A percentile compares a stretch with the other conserved stretches of the same genome.
Conservation (phyloP, 2,888 invertebrate species). For the Ephialtes manifestator region DNA sequence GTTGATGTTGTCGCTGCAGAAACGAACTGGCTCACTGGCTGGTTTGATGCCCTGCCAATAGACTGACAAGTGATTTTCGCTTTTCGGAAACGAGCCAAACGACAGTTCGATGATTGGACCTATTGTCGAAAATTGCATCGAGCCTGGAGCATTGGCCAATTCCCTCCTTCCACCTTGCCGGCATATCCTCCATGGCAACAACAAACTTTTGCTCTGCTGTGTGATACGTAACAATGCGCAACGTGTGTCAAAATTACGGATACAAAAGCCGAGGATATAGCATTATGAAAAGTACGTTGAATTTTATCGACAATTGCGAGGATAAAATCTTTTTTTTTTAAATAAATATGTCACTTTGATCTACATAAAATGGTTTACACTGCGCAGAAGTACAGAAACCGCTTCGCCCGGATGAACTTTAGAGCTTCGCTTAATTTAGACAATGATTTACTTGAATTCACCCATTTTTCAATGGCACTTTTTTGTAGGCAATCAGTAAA, state of each 20-base stretch:
- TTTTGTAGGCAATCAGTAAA: no score
- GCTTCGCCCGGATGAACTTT: no score
- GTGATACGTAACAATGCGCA: constrained; percentile 39
- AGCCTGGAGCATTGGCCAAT: constrained; percentile 3
- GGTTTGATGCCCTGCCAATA: constrained; percentile 46
- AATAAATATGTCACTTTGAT: not conserved
- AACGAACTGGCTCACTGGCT: not conserved
- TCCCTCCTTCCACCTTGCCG: not conserved
- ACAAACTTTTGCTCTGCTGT: constrained; percentile 46
- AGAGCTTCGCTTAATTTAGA: not conserved
- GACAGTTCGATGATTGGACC: constrained; percentile 61
- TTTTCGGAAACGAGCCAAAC: constrained; percentile 53
- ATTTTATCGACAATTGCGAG: not conserved
- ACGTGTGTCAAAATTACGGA: constrained; percentile 34
- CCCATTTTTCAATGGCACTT: no score
- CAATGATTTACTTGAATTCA: not conserved
- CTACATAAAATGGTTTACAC: not conserved
- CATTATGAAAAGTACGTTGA: not conserved
- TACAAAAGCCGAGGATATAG: not conserved
- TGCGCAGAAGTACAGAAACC: not conserved
- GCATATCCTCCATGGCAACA: constrained; percentile 33
- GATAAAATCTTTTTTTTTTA: not conserved
- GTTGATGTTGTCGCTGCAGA: constrained; percentile 44
- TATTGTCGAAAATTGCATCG: constrained; percentile 62
- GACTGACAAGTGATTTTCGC: constrained; percentile 51